phyloP scores from a whole-genome alignment of 2,888 invertebrate genomes.

The Acronicta aceris region DNA sequence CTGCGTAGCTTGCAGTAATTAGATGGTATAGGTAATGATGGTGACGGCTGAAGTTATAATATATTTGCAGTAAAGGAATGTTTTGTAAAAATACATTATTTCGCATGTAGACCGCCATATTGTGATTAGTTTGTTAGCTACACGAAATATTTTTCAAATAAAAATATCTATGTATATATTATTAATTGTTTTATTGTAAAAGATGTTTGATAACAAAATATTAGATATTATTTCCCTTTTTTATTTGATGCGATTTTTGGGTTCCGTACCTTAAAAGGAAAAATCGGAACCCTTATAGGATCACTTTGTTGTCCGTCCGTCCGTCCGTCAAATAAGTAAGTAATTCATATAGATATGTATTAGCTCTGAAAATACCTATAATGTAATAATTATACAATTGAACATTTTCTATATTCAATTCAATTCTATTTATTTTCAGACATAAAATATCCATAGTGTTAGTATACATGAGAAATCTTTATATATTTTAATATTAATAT shows the following conservation, averaged over 20 bases:
- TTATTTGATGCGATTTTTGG: no score
- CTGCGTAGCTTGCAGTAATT: no score
- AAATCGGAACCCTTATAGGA: no score
- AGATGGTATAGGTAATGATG: conserved; percentile 40
- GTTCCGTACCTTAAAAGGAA: no score
- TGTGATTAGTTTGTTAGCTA: conserved; percentile 78
- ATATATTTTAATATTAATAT: no score
- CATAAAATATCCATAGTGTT: no score
- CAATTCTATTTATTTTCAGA: no score
- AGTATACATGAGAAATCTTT: no score
- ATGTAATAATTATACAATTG: not conserved
- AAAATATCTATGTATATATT: conserved; percentile 80
- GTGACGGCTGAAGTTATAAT: conserved; percentile 59
- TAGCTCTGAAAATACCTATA: not conserved
- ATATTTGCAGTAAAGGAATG: conserved; percentile 67
- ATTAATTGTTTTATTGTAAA: conserved; percentile 65
- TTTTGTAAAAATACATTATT: conserved; percentile 67
- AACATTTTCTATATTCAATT: no score
- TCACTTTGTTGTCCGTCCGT: no score
- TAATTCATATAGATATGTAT: not conserved
- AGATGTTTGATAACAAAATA: no score
- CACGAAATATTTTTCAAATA: conserved; percentile 81
- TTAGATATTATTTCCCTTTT: no score
- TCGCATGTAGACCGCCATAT: conserved; percentile 78
- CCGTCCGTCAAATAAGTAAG: not conserved